Evolutionary conservation across 2,797 vertebrate species (phyloP), one percentile per base, ranked within the genome.

Genomic region (Peromyscus attwateri): DNA sequence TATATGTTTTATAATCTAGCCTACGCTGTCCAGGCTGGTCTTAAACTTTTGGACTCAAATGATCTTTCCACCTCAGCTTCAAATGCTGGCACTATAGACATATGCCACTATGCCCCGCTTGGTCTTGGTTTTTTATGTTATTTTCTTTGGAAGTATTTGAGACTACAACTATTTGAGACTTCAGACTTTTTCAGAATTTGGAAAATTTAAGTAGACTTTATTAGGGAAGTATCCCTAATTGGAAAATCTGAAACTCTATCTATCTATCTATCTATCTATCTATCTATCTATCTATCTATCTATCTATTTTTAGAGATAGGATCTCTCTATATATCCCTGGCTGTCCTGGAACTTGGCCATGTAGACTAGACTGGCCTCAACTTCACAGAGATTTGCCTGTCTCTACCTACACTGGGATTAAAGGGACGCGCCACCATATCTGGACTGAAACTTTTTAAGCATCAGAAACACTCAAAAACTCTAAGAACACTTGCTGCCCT

Each of bases 151-250:
- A 76, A 76, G 55, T 76, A 60, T 11, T 76, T 46, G 6, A 19
- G 37, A 76, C 37, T 57, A 87, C 13, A 85, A 87, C 21, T 71
- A 34, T 49, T 37, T 52, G 21, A 52, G 23, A 23, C 52, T 71
- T 87, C 46, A 87, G 34, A 55, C 21, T 71, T 87, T 87, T 87
- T 71, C 66, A 55, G 66, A 87, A 52, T 71, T 87, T 87, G 68
- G 66, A 87, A 87, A 70, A 68, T 70, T 66, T 64, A 68, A 68
- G 34, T 55, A 87, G n/a, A 82, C n/a, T 82, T 40, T 40, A 82
- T 60, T 27, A 60, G n/a, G n/a, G 57, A 40, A 60, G 55, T 37
- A 89, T 62, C 29, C 40, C 55, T 27, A 89, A 34, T 46, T 73
- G 37, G 64, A 76, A 76, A 89, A 76, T 76, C 71, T 62, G 13